Evolutionary conservation across 2,888 invertebrate species (phyloP), one percentile per base, ranked within the genome.

Genomic region (Tuta absoluta): DNA sequence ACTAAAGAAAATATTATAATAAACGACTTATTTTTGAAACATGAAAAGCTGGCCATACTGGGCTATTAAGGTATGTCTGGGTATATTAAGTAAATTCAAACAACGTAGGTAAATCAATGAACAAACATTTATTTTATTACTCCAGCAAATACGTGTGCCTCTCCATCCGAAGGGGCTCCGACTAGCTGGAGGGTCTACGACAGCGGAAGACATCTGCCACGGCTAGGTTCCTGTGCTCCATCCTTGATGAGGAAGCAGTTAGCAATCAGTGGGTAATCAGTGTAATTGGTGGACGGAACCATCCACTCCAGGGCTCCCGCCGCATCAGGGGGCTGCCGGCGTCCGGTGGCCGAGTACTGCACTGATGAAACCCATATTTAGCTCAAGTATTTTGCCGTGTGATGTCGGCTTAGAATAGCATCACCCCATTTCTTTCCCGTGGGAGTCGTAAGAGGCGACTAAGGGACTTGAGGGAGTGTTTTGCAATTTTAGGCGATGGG

Each of bases 211-310:
- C 11, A 53, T 53, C 51, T 56, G 33, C 24, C 33, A 2, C 24
- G 28, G 5, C 56, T 5, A 12, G 56, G 19, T 51, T 23, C 19
- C 19, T 17, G 49, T 17, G 33, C 8, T 33, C 33, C 48, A 14
- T 19, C n/a, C 72, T 86, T 90, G 83, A 90, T 91, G 88, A 91
- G 90, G 90, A 91, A 91, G 82, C 82, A 72, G 81, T 84, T 87
- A 76, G 78, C 89, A 90, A 90, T 90, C 89, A 89, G 82, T 77
- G 85, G 76, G 71, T 87, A 89, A 88, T 89, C 85, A 87, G 77
- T 91, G 89, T 86, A 85, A 89, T 89, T 89, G 87, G 69, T 70
- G 66, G 69, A 71, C 88, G 91, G 91, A 91, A 90, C 85, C 72
- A 79, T 67, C 85, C 89, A 91, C 91, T 91, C 84, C 85, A 78